Base-by-base conservation (phyloP, 2,113 vertebrate genomes). In the Amblyopsis rosae region DNA sequence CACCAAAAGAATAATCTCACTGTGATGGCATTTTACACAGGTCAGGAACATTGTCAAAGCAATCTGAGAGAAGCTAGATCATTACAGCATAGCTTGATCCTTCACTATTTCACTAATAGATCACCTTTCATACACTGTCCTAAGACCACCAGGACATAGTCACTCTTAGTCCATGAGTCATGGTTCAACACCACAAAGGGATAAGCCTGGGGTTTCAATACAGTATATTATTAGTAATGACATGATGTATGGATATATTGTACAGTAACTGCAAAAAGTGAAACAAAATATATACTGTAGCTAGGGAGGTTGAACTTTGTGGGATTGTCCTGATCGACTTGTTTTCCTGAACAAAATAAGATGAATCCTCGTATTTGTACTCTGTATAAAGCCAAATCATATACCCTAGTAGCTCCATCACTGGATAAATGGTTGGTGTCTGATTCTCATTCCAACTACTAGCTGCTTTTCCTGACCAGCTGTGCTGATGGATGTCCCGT, bases 31-130 rank as follows among this genome's bases (percentile, higher is more conserved):
- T 41, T 45, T 76, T 62, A 58, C 54, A 79, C 69, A 48, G 54
- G 79, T 79, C 64, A 69, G 67, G 63, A 64, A 47, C 82, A 62
- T 50, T 77, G 81, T 75, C 80, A 26, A 26, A 26, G 26, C 26
- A 82, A 35, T n/a, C 13, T 62, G 62, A 45, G 67, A 49, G 41
- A 62, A 80, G 51, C 80, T 70, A 70, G 46, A 83, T 87, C 51
- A 82, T 63, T 35, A 26, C 26, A 26, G 26, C 26, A 26, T 55
- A 51, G 67, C 70, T 77, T 13, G 53, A 59, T 66, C 77, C 65
- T 80, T 66, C 70, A 56, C 65, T 62, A 54, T 60, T 57, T 77
- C 60, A 53, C 35, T 84, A 71, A 85, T 85, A 26, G 48, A 84
- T 87, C 7, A 12, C 82, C 67, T 64, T 58, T 71, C 35, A 0